Conservation (phyloP, 2,888 invertebrate genomes). For the Drosophila villosipedis region DNA sequence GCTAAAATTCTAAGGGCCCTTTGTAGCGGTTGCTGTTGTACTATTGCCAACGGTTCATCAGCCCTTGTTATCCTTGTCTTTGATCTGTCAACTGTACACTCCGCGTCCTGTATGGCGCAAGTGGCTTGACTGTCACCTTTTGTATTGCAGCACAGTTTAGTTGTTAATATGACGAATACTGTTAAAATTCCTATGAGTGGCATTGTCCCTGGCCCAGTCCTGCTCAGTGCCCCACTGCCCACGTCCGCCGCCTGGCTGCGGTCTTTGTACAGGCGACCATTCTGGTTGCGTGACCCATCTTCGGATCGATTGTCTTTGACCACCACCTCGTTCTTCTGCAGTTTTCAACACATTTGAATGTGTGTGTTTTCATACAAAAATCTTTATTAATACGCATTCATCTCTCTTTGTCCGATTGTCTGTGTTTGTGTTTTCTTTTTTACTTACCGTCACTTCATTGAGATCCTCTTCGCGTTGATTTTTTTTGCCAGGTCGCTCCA, state of each 20-base stretch:
- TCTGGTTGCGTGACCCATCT: conserved; percentile 84
- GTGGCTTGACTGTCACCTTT: conserved; percentile 9
- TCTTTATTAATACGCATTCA: neutral
- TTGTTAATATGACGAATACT: conserved; percentile 62
- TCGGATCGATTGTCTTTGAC: conserved; percentile 84
- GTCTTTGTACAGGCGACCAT: conserved; percentile 84
- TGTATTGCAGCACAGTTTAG: conserved; percentile 19
- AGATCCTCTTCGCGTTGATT: conserved; percentile 86
- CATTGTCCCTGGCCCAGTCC: conserved; percentile 33
- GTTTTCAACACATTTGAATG: neutral
- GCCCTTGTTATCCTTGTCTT: conserved; percentile 21
- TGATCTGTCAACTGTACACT: conserved; percentile 15
- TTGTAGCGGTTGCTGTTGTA: conserved; percentile 10
- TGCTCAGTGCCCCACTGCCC: conserved; percentile 54
- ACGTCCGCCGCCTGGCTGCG: conserved; percentile 74
- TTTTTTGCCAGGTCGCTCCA: conserved; percentile 85
- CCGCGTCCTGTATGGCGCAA: neutral
- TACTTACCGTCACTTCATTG: conserved; percentile 84
- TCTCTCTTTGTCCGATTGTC: neutral
- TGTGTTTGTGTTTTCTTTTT: neutral
- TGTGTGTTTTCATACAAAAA: conserved; percentile 10
- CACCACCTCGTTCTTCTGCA: conserved; percentile 83
- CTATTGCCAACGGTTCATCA: neutral
- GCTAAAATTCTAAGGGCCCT: conserved; percentile 65
- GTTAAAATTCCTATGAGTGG: conserved; percentile 70